Evolutionary conservation across 1,140 invertebrate genomes (phyloP), one percentile per base, ranked within the genome.

Genomic region (Drosophila subpulchrella): DNA sequence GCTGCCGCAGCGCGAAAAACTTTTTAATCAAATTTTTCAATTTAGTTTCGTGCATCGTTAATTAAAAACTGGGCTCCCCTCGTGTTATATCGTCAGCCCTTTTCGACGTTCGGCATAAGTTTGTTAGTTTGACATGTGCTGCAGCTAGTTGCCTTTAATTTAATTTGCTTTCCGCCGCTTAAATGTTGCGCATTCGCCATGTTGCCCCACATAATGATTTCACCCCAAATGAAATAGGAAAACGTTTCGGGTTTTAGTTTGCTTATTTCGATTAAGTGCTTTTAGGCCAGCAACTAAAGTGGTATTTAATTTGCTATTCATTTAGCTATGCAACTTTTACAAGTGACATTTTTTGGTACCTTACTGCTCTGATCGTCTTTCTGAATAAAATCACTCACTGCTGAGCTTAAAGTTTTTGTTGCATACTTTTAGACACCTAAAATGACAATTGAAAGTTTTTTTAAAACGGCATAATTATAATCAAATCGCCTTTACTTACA

Each of bases 1-100:
- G 59, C 63, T 39, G 54, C 41, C 51, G 42, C 46, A 32, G 53
- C 39, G 50, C 65, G 68, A 74, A 68, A 72, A 89, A 89, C 63
- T 89, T 89, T 89, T 89, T 89, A 89, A 89, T 89, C 84, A 89
- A 89, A 89, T 89, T 89, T 88, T 89, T 84, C 80, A 89, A 89
- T 89, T 84, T 89, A 78, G 74, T 75, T 89, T 67, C 67, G 65
- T 82, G 61, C 78, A 75, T 83, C 78, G 84, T 89, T 89, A 89
- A 89, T 89, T 89, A 89, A 89, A 86, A 89, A 61, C 53, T 2
- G 55, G 47, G 72, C 60, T 17, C 60, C 79, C 20, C 36, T 15
- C 32, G 61, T 15, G 39, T 42, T 34, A 66, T 54, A 44, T 48
- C 36, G 17, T 48, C 65, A 41, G 38, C 47, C 36, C 42, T n/a